Base-by-base conservation (phyloP, 2,797 vertebrate species). In the Trematomus bernacchii region DNA sequence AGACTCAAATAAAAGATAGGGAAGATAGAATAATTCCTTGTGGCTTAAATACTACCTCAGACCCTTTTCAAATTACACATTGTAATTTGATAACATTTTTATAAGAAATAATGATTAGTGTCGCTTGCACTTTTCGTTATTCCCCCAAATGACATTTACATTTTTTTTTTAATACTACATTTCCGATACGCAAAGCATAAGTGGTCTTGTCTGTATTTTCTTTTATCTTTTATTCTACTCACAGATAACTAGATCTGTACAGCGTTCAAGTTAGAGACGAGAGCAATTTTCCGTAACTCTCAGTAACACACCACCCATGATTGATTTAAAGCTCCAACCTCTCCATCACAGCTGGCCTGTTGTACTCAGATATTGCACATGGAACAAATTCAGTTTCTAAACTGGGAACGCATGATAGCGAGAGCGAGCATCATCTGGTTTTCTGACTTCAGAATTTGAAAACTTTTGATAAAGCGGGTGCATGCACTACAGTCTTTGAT, bases 401-500 rank as follows among this genome's bases (percentile, higher is more conserved):
- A 80, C 69, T 21, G 73, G 75, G 66, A 74, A 76, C 57, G 66
- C 14, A 54, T 71, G 73, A 82, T 30, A 58, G 58, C 65, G 68
- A 63, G 42, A 21, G 47, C 2, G 73, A 74, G 83, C 76, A 77
- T 91, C 88, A 87, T 91, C 90, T 91, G 89, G 70, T 58, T 79
- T 68, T 79, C 59, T 59, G 52, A 23, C 48, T 70, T 62, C 43
- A 37, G 70, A n/a, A 86, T 88, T 80, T 75, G 53, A 80, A 88
- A 91, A 87, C 70, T 76, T 90, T 74, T 69, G 77, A 92, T 81
- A 60, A 74, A 73, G 33, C 19, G 18, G 68, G 51, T 11, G 69
- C 27, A 59, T 60, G 18, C 15, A 3, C 59, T 8, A 64, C 43
- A 63, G 12, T 53, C 58, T 69, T 69, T 70, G 76, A 79, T 80